Conservation (phyloP, 2,113 vertebrate genomes). For the Salvator merianae region DNA sequence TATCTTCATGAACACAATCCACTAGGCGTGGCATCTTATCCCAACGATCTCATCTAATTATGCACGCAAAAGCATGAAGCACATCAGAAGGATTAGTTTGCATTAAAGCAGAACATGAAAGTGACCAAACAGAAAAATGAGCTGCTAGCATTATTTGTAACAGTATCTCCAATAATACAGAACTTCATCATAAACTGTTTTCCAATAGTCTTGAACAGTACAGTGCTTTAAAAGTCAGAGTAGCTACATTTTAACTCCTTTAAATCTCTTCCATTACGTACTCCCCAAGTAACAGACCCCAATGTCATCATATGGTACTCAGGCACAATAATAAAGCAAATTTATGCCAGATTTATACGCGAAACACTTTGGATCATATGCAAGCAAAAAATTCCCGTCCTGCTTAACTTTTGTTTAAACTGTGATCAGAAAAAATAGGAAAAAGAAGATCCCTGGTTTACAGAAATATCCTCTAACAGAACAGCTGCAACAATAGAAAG, state of each 20-base stretch:
- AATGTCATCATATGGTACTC: neutral
- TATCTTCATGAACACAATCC: neutral
- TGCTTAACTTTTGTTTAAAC: neutral
- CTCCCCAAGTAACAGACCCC: neutral
- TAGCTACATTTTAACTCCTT: neutral
- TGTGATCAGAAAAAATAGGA: neutral
- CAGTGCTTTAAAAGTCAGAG: neutral
- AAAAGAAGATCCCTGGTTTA: fast-evolving
- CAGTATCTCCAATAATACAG: neutral
- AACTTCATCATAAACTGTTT: neutral
- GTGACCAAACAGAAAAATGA: neutral
- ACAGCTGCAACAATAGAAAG: neutral
- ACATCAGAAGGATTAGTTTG: constrained; percentile 6
- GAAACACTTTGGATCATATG: neutral
- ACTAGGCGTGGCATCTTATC: neutral
- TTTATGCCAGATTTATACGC: neutral
- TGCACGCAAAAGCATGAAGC: constrained; percentile 1
- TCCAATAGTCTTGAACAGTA: neutral
- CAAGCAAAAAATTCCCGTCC: constrained; percentile 5
- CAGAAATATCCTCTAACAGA: neutral
- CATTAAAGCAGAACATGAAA: neutral
- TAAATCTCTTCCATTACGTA: neutral
- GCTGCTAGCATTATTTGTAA: neutral
- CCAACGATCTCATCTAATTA: neutral
- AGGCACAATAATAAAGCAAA: neutral